These are phyloP conservation scores for Cryptophagus acutangulus DNA, from an alignment of 2,888 invertebrate species.

Conservation along the genomic window DNA sequence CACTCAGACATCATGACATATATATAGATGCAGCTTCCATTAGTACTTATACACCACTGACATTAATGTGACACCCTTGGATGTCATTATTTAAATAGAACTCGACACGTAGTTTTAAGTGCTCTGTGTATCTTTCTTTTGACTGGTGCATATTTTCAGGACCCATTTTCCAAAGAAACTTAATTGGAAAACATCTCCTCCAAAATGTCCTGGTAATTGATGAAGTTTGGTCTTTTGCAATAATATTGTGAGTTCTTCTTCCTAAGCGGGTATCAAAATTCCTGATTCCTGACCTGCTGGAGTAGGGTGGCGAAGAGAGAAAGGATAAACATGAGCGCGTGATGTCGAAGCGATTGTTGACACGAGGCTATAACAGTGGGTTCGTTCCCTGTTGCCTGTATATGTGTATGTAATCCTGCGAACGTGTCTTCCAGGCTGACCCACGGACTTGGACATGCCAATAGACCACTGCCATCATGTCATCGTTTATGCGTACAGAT, in stretches of 20 bases:
- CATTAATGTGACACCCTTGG: conserved; percentile 30
- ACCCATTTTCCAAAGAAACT: too few relatives aligned
- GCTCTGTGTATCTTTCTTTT: not conserved
- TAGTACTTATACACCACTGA: too few relatives aligned
- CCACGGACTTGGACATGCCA: conserved; percentile 43
- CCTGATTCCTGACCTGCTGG: too few relatives aligned
- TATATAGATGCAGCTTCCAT: conserved; percentile 39
- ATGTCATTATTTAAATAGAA: conserved; percentile 42
- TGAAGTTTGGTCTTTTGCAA: too few relatives aligned
- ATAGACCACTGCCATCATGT: conserved; percentile 41
- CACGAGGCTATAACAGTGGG: conserved; percentile 31
- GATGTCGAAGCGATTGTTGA: conserved; percentile 36
- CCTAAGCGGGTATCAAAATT: too few relatives aligned
- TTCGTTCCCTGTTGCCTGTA: conserved; percentile 30
- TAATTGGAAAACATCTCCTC: too few relatives aligned
- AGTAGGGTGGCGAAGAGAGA: too few relatives aligned
- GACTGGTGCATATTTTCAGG: too few relatives aligned
- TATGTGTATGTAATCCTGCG: conserved; percentile 40
- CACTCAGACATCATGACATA: conserved; percentile 39
- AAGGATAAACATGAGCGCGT: conserved; percentile 34
- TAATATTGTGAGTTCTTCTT: too few relatives aligned
- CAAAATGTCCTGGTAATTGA: too few relatives aligned
- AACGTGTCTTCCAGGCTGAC: conserved; percentile 43
- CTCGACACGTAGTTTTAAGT: not conserved
- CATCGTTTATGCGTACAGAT: too few relatives aligned